Base-by-base conservation (phyloP, 2,797 vertebrate species). In the Amblyraja radiata region DNA sequence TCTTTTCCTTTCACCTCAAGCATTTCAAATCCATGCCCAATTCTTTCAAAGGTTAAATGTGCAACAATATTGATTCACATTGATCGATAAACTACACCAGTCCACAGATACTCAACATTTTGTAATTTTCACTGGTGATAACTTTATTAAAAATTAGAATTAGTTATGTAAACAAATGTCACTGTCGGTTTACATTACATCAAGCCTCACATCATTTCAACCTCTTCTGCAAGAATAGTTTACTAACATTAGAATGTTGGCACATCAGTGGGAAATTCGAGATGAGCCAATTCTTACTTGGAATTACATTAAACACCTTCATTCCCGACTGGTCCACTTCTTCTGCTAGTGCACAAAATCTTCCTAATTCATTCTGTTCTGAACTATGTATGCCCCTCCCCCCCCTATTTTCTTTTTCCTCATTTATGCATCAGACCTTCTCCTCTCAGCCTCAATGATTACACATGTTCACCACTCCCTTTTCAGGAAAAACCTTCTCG, bases 141-240 rank as follows among this genome's bases (percentile, higher is more conserved):
- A 90, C 71, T 71, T 90, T 14, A 71, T 18, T 21, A 90, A 71
- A 68, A 25, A 71, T 23, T 90, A 90, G 88, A 71, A 90, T 21
- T 36, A 9, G 10, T 90, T 90, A 71, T 36, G 9, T 36, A 61
- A 71, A 90, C 39, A 18, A 65, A 71, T 25, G 14, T 36, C 63
- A 73, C 18, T 39, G 88, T 90, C 13, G 68, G 16, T 21, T 21
- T 46, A 39, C 36, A 90, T 90, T 73, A 86, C 16, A 63, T 63
- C 54, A 61, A 84, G 23, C n/a, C 39, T 36, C 21, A n/a, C 7
- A 68, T 73, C 11, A 11, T 71, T 71, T 39, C n/a, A 90, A n/a
- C 46, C 54, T 2, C 14, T 32, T 11, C 65, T 39, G 88, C 32
- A 73, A 90, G 58, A 90, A 39, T 90, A 0, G n/a, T 65, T 71